Base-by-base conservation (phyloP, 2,888 invertebrate species). In the Criorhina ranunculi region DNA sequence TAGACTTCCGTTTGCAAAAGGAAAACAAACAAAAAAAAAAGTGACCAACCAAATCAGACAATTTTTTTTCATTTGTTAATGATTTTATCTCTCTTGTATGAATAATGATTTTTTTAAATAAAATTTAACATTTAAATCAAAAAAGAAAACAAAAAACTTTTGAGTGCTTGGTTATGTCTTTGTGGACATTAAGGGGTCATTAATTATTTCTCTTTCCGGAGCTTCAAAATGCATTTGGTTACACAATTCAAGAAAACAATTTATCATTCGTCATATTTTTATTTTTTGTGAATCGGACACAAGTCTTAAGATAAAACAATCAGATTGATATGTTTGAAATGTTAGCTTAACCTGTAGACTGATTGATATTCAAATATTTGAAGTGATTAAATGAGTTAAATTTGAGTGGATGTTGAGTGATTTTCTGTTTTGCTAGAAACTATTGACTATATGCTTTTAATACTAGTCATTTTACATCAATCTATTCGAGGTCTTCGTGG, bases 21-120 rank as follows among this genome's bases (percentile, higher is more conserved):
- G 6, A 3, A 55, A 9, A 19, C 4, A 15, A 12, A 29, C 6
- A 31, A 44, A 5, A 15, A 44, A 24, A 4, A n/a, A 9, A n/a
- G n/a, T 24, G 24, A 4, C 24, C 24, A 24, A 4, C 4, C 24
- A 24, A 24, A 24, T 24, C 2, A 24, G 24, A 24, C 24, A 24
- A 24, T 24, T 11, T 35, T 8, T 5, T 64, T 33, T 19, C 4
- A 15, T 9, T 46, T 46, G 46, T 37, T 49, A 69, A 44, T 35
- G 44, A 24, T 49, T 44, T 12, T 37, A 33, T 37, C 11, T 19
- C 12, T 15, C 59, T 6, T 33, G 29, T 6, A 31, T 44, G 15
- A 69, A 15, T 59, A 70, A 70, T 70, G 35, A 37, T 70, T 37
- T 59, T n/a, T 70, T 46, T 37, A 1, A 44, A 59, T 70, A 59